These are phyloP conservation scores for Dermochelys coriacea DNA, from an alignment of 2,797 vertebrate genomes.

Conservation along the genomic window DNA sequence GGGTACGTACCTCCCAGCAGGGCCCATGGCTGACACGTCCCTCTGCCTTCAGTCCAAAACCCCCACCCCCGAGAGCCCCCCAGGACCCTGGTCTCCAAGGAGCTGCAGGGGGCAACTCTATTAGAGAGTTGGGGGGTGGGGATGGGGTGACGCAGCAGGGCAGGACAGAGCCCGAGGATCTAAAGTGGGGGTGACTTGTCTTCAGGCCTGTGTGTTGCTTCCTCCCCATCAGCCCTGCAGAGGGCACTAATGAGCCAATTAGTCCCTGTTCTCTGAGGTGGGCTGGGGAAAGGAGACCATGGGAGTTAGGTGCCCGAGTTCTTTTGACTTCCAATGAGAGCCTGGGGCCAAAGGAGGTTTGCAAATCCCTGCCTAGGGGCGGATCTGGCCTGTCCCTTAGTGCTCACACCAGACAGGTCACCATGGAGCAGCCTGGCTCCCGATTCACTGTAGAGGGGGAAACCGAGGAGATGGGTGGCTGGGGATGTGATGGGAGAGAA, in stretches of 20 bases:
- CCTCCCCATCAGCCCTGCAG: neutral
- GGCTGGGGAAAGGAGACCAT: neutral
- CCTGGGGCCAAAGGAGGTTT: neutral
- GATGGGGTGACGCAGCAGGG: neutral
- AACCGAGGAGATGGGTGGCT: fast-evolving
- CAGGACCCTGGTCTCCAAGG: neutral
- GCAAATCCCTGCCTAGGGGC: neutral
- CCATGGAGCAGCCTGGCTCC: neutral
- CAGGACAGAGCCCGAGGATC: neutral
- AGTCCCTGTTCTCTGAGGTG: neutral
- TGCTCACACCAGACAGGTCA: neutral
- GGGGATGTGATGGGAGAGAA: neutral
- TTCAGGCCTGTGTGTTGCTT: neutral
- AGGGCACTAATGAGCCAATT: neutral
- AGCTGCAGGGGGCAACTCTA: neutral
- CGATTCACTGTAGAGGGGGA: neutral
- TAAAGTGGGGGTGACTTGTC: neutral
- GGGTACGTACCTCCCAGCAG: conserved; percentile 77
- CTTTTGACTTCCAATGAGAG: neutral
- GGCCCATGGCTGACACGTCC: neutral
- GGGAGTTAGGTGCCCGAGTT: neutral
- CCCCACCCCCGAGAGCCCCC: neutral
- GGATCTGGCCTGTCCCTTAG: neutral
- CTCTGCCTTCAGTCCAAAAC: neutral
- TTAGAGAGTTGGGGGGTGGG: neutral